Percentiles rank a stretch among this genome's conserved stretches.
phyloP scores from a whole-genome alignment of 2,797 vertebrate genomes.

The Steatocranus sp. region DNA sequence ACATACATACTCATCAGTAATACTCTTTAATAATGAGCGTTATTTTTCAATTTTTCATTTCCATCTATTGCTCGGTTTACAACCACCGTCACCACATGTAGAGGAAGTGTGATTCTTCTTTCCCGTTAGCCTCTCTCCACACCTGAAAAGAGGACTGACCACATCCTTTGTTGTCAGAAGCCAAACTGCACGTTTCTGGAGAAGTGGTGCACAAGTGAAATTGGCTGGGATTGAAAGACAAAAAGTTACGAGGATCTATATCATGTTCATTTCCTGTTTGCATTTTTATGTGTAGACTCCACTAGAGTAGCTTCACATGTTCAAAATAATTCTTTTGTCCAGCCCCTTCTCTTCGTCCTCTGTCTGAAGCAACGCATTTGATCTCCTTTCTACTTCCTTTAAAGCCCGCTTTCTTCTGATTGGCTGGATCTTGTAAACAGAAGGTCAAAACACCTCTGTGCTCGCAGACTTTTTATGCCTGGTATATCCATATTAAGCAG shows the following conservation, averaged over 20 bases:
- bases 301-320: not conserved
- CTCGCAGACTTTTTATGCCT: not conserved
- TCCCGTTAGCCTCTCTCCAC: not conserved
- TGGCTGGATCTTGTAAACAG: not conserved
- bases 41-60: not conserved
- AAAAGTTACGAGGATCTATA: not conserved
- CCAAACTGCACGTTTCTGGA: constrained; percentile 26
- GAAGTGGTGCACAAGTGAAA: not conserved
- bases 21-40: not conserved
- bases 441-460: not conserved
- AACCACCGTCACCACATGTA: not conserved
- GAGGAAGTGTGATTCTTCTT: not conserved
- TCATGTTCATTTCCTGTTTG: not conserved
- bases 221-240: not conserved
- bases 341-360: not conserved
- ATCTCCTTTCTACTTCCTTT: not conserved
- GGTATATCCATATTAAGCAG: not conserved
- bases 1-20: not conserved
- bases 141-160: not conserved
- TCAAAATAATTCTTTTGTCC: not conserved
- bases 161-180: constrained; percentile 34
- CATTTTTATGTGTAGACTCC: not conserved
- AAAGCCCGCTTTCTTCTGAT: not conserved
- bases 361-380: not conserved
- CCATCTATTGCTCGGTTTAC: not conserved